phyloP scores from a whole-genome alignment of 2,797 vertebrate species.

The Scolopax bukidnonensis region DNA sequence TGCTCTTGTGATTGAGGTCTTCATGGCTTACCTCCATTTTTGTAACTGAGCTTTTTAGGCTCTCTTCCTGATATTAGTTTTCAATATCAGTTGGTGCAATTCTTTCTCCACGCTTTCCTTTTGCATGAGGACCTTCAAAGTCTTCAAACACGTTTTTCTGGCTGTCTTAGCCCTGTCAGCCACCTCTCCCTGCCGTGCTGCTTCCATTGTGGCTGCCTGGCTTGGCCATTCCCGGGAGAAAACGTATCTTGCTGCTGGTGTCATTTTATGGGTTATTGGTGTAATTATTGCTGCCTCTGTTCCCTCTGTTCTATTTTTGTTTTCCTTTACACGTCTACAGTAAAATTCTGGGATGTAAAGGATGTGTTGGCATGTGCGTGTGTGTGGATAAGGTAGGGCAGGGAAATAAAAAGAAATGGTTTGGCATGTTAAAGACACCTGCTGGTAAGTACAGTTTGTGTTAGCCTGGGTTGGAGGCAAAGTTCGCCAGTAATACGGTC shows the following conservation, averaged over 20 bases:
- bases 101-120: neutral
- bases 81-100: accelerated
- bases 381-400: neutral
- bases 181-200: accelerated
- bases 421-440: neutral
- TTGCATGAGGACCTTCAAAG: neutral
- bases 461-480: accelerated
- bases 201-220: neutral
- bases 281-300: neutral
- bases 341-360: neutral
- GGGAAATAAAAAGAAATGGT: neutral
- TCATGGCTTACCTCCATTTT: neutral
- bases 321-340: neutral
- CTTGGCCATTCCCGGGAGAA: neutral
- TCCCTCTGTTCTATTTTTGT: neutral
- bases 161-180: too few relatives aligned
- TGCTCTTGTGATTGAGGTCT: neutral
- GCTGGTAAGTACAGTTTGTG: neutral
- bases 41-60: neutral
- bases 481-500: neutral
- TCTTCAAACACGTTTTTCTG: accelerated
- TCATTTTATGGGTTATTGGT: neutral
- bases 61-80: neutral
- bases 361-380: neutral
- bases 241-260: neutral